Percentiles rank a stretch among this genome's conserved stretches.
Evolutionary conservation across 2,113 vertebrate genomes (phyloP).

Genomic region (Pseudonaja textilis): DNA sequence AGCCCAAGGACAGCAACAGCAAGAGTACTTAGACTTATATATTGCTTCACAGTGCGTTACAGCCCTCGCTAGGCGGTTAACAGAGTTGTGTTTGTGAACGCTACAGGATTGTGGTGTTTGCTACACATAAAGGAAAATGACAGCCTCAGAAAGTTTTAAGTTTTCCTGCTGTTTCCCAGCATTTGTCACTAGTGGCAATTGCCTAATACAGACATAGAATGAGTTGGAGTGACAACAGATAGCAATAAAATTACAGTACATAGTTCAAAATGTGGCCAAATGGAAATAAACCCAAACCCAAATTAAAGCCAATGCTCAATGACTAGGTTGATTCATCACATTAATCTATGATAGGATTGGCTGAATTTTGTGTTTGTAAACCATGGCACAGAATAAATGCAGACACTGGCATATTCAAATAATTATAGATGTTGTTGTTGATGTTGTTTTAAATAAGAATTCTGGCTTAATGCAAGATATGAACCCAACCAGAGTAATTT

Average conservation of each 20-base stretch:
- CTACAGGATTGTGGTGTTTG: background rate
- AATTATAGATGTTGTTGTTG: background rate
- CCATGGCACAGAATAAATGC: background rate
- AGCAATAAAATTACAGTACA: background rate
- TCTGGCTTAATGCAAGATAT: background rate
- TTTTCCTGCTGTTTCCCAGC: background rate
- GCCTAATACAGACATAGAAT: background rate
- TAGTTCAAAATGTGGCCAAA: background rate
- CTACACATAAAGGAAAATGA: background rate
- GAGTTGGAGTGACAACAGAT: background rate
- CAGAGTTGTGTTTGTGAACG: background rate
- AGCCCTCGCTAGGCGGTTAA: accelerated
- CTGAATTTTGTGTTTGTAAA: background rate
- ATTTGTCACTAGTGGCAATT: background rate
- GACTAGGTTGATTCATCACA: background rate
- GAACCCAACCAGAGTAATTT: background rate
- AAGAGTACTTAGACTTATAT: background rate
- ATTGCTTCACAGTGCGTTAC: background rate
- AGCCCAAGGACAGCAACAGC: background rate
- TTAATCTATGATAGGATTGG: background rate
- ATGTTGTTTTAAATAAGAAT: background rate
- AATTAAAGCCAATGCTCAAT: background rate
- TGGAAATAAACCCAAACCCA: background rate
- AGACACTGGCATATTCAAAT: background rate
- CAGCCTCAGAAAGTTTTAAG: background rate